Percentiles rank a stretch among this genome's conserved stretches.
Conservation (phyloP, 2,888 invertebrate species). For the Trypoxylon attenuatum region DNA sequence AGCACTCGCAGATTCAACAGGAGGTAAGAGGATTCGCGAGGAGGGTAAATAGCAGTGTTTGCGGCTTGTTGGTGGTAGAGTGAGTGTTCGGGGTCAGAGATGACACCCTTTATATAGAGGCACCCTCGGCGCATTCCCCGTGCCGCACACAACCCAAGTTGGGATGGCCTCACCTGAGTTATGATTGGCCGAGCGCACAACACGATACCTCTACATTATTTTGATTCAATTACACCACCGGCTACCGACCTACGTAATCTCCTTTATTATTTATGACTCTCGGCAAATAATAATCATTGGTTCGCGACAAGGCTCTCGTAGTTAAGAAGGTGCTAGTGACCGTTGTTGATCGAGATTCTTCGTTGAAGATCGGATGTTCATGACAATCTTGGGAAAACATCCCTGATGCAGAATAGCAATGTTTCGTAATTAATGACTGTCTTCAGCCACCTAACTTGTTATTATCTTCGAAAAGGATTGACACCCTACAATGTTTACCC, state of each 20-base stretch:
- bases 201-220: slow-evolving; percentile 71
- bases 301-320: background rate
- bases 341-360: too few relatives aligned
- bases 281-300: slow-evolving; percentile 58
- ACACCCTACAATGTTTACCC: too few relatives aligned
- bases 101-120: slow-evolving; percentile 70
- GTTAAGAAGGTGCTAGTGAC: too few relatives aligned
- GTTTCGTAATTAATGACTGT: too few relatives aligned
- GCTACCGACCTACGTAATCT: slow-evolving; percentile 64
- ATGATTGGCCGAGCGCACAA: slow-evolving; percentile 69
- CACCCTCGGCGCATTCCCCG: slow-evolving; percentile 66
- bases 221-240: slow-evolving; percentile 69
- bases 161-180: slow-evolving; percentile 66
- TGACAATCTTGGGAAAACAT: too few relatives aligned
- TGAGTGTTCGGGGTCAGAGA: slow-evolving; percentile 68
- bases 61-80: slow-evolving; percentile 54
- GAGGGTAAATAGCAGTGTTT: slow-evolving; percentile 18
- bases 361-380: too few relatives aligned
- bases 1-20: background rate
- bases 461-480: too few relatives aligned
- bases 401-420: too few relatives aligned
- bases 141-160: slow-evolving; percentile 22
- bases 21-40: slow-evolving; percentile 2
- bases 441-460: too few relatives aligned
- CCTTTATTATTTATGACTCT: slow-evolving; percentile 63